Base-by-base conservation (phyloP, 2,797 vertebrate species). In the Alauda arvensis region DNA sequence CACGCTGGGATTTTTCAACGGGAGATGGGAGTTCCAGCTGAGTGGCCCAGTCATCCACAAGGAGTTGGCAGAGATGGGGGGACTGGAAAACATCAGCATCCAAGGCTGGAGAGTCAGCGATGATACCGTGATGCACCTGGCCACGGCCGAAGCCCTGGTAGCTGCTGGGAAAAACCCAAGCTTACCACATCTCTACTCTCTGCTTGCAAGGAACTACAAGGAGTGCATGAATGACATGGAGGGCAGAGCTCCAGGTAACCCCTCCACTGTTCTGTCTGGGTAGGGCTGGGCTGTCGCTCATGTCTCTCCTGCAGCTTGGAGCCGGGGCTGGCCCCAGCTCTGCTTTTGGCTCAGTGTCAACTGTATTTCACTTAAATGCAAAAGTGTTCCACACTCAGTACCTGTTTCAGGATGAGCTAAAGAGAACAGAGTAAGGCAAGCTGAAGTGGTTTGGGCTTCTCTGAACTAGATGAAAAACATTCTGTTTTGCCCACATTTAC, bases 81-180 rank as follows among this genome's bases (percentile, higher is more conserved):
- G 97, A 19, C 55, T 98, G 18, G 63, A 79, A 18, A 94, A 96
- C 51, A 40, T 98, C 25, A 85, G 96, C 11, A 94, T 96, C 59
- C 76, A 52, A 7, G 65, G 63, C 0, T 98, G 97, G 97, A 96
- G 49, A 24, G 96, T 98, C 77, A 98, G 98, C 0, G 98, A 98
- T 24, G 97, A 98, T 42, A 98, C 98, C 0, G 94, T 98, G 61
- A 98, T 98, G 98, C 98, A 98, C 86, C 78, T 98, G 86, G 98
- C 98, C 40, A 98, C 98, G 0, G 97, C 97, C 0, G 97, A 98
- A 74, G 98, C 98, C 13, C 93, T 98, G 69, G 72, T 95, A 61
- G 92, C 96, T 82, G 96, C 95, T 0, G 94, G 95, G 11, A 85
- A 79, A 28, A 52, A 76, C 4, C 51, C 82, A 5, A 48, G 53